Evolutionary conservation across 2,113 vertebrate species (phyloP).

Genomic region (Tringa solitaria): DNA sequence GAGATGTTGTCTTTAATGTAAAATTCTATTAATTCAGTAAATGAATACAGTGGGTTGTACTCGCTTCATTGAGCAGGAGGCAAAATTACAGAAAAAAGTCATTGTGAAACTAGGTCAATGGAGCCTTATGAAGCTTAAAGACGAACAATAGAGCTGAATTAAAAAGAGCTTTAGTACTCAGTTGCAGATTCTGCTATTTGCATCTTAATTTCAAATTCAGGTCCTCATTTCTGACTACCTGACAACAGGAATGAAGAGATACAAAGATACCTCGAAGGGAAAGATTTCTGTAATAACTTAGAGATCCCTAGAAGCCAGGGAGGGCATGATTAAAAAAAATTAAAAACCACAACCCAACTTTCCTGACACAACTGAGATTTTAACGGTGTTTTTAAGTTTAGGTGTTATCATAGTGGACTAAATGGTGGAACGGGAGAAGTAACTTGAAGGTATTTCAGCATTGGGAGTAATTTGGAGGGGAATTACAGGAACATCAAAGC

Average conservation of each 20-base stretch:
- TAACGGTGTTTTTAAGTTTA: not conserved
- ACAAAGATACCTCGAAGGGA: not conserved
- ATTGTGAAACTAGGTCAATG: not conserved
- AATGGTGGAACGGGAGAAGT: not conserved
- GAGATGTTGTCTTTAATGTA: not conserved
- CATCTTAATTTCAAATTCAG: not conserved
- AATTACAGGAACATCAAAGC: not conserved
- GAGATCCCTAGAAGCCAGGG: not conserved
- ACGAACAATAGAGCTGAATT: not conserved
- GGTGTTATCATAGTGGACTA: not conserved
- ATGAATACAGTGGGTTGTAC: not conserved
- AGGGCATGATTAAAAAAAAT: not conserved
- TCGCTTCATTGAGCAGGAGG: not conserved
- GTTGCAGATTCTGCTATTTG: not conserved
- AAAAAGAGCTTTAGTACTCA: not conserved
- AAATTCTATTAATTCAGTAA: not conserved
- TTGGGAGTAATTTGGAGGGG: not conserved
- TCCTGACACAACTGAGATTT: not conserved
- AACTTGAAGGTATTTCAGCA: not conserved
- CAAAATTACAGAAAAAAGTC: not conserved
- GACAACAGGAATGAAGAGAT: not conserved
- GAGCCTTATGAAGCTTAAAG: slow-evolving; percentile 11
- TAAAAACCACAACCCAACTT: not conserved
- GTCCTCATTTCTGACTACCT: not conserved
- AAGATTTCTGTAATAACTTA: not conserved